phyloP scores from a whole-genome alignment of 2,888 invertebrate genomes.

The Acanthosepion esculentum region DNA sequence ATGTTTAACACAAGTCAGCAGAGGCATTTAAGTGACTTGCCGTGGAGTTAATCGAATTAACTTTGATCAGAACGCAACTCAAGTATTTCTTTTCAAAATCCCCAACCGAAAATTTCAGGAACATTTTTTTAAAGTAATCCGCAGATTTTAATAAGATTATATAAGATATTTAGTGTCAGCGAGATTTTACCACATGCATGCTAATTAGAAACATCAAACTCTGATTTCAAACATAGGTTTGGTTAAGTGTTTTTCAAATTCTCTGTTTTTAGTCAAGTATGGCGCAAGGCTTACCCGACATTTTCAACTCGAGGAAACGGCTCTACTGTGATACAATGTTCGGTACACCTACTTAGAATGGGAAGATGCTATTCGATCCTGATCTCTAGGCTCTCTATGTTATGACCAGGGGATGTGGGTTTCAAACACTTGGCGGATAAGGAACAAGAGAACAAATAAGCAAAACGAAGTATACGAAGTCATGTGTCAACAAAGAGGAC shows the following conservation, averaged over 20 bases:
- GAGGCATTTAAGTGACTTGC: conserved; percentile 11
- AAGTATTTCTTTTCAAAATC: neutral
- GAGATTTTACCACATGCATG: neutral
- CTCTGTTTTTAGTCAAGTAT: too few species aligned
- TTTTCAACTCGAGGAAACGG: too few species aligned
- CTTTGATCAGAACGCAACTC: neutral
- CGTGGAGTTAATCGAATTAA: neutral
- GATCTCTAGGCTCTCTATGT: too few species aligned
- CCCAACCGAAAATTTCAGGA: neutral
- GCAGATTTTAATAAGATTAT: neutral
- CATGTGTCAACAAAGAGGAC: too few species aligned
- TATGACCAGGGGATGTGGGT: too few species aligned
- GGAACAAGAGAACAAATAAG: too few species aligned
- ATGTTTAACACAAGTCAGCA: neutral
- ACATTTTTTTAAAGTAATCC: neutral
- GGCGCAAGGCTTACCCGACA: too few species aligned
- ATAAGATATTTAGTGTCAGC: neutral
- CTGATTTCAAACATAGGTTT: neutral
- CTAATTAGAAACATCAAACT: neutral
- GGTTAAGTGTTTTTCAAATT: neutral
- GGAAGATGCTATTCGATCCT: too few species aligned
- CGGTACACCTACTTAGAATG: too few species aligned
- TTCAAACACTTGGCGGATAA: too few species aligned
- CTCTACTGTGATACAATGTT: too few species aligned
- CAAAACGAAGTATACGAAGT: too few species aligned